phyloP scores from a whole-genome alignment of 2,888 invertebrate species.

The Trichogramma evanescens region DNA sequence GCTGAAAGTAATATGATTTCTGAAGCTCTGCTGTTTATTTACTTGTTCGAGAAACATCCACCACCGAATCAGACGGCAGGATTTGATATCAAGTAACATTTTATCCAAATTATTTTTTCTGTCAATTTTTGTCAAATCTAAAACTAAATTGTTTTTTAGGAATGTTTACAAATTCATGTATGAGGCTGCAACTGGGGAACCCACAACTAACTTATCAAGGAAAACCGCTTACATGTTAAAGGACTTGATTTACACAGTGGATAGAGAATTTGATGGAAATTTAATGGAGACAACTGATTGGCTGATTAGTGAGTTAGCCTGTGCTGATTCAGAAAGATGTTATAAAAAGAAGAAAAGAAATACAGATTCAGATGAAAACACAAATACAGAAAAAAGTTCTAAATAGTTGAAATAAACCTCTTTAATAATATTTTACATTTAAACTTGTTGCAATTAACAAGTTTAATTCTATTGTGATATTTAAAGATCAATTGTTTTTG shows the following conservation, averaged over 20 bases:
- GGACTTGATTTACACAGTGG: conserved; percentile 24
- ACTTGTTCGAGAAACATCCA: conserved; percentile 36
- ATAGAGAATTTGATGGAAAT: conserved; percentile 26
- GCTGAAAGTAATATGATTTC: conserved; percentile 29
- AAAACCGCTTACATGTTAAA: conserved; percentile 18
- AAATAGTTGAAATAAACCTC: conserved; percentile 18
- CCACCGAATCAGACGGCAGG: conserved; percentile 29
- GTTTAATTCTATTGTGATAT: background rate
- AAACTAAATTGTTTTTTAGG: conserved; percentile 27
- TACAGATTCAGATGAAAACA: no score
- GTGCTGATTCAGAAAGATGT: conserved; percentile 8
- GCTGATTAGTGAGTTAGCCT: conserved; percentile 18
- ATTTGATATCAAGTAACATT: conserved; percentile 29
- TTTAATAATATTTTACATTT: conserved; percentile 18
- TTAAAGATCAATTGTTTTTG: background rate
- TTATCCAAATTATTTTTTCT: background rate
- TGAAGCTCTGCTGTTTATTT: conserved; percentile 36
- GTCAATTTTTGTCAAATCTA: background rate
- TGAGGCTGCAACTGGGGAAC: conserved; percentile 26
- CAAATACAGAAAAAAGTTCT: no score
- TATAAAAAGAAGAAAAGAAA: conserved; percentile 11
- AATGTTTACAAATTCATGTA: conserved; percentile 36
- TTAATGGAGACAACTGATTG: conserved; percentile 19
- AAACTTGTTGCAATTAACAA: conserved; percentile 14
- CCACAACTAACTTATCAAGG: conserved; percentile 24